A percentile compares a stretch with the other conserved stretches of the same genome.
These are phyloP conservation scores for Eupithecia subfuscata DNA, from an alignment of 2,888 invertebrate genomes.

Conservation along the genomic window DNA sequence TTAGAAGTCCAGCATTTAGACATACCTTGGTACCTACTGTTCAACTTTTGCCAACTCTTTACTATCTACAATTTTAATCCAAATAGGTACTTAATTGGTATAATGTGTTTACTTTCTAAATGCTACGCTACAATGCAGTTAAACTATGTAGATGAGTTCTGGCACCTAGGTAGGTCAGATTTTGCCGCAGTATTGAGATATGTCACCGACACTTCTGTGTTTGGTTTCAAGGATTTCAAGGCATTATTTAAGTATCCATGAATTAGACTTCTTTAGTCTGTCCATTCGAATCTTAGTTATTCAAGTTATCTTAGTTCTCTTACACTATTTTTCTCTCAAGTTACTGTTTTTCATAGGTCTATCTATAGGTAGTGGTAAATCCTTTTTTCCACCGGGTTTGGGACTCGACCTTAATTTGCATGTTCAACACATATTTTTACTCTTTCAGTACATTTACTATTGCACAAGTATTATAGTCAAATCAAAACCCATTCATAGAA, in stretches of 20 bases:
- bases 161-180: slow-evolving; percentile 7
- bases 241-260: not conserved
- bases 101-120: not conserved
- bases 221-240: slow-evolving; percentile 7
- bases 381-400: not conserved
- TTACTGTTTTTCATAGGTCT: not conserved
- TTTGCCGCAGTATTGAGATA: slow-evolving; percentile 33
- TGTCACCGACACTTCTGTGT: slow-evolving; percentile 23
- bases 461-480: not conserved
- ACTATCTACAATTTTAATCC: not conserved
- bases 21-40: not conserved
- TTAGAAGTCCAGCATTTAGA: not conserved
- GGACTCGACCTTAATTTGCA: not conserved
- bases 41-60: not conserved
- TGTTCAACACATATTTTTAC: not conserved
- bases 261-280: not conserved
- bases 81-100: not conserved
- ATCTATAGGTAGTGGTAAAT: too few species aligned
- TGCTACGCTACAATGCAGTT: not conserved
- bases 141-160: not conserved
- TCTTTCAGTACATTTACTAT: not conserved
- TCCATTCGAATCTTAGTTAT: not conserved
- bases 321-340: not conserved
- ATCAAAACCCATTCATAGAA: not conserved
- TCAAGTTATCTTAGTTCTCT: too few species aligned